Evolutionary conservation across 2,113 vertebrate genomes (phyloP), one percentile per base, ranked within the genome.

Genomic region (Eolophus roseicapilla): DNA sequence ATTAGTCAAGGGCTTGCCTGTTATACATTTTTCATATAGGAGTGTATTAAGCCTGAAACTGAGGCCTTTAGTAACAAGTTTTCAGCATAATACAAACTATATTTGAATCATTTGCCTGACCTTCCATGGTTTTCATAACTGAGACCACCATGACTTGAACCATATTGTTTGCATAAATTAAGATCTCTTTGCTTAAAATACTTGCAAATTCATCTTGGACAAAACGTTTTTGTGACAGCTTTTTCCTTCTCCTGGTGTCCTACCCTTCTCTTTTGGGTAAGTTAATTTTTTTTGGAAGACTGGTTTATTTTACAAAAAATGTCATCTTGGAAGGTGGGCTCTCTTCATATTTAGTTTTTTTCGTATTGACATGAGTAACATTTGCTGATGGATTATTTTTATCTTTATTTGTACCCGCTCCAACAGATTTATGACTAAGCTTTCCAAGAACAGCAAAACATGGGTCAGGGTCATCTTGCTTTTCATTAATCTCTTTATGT

Each of bases 401-500:
- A 31, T 52, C 24, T 41, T 93, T 94, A 18, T 97, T 90, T 44
- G 94, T 96, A 28, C 90, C 86, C 21, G 93, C 25, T 47, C 94
- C 95, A 31, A 95, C 5, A 18, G 96, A 96, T 65, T 97, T 95
- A 74, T 95, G 93, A 74, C 43, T 17, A 92, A 62, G 53, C 47
- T 93, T 79, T 90, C 90, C 92, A 87, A 67, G 69, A 92, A 93
- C 78, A 75, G 80, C 63, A 76, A 76, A 96, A 50, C 86, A 94
- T 24, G 63, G 90, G 35, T 91, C 87, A 50, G 57, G 84, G 39
- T 59, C 85, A 55, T 97, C 90, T 16, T 95, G 95, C 59, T 86
- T 97, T 86, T 97, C 97, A 21, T 95, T 95, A 86, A 94, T 97
- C 76, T 97, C 88, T 75, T 96, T 94, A 52, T 93, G 89, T 63